Base-by-base conservation (phyloP, 2,113 vertebrate genomes). In the Bolborhynchus lineola region DNA sequence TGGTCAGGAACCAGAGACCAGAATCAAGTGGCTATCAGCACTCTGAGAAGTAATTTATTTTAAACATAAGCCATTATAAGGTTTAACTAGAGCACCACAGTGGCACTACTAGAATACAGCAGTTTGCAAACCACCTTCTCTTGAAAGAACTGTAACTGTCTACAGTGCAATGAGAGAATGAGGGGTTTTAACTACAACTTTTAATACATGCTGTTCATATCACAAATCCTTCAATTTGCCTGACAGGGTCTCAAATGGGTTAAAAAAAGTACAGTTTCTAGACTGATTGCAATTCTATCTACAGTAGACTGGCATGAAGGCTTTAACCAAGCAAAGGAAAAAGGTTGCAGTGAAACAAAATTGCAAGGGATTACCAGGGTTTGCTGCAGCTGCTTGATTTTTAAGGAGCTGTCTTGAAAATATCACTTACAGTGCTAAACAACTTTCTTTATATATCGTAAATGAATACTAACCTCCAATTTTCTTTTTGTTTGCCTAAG, bases 401-500 rank as follows among this genome's bases (percentile, higher is more conserved):
- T 77, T 37, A 85, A 90, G 49, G 82, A 49, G 1, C 41, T 80
- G n/a, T 53, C 71, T 86, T 69, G 21, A 86, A 88, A 90, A 63
- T 76, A 88, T 62, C 8, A 2, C 65, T 93, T 78, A 50, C 29
- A 47, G 33, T 6, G 37, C 82, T 68, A 82, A 87, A 82, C 41
- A 52, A 35, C 29, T 86, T 82, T 35, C 82, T 88, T 92, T 72
- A 82, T 24, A 47, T 29, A 80, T 19, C 1, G 0, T 29, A 46
- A 86, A 90, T 70, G 44, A 86, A 80, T 20, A 62, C 1, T 3
- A 90, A 69, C 63, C 37, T 88, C 46, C 41, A 62, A 57, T 72
- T 85, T 91, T 82, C 67, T 90, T 88, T 74, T 70, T 82, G 49
- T 86, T 75, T 95, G 75, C 41, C n/a, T 84, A 71, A 47, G n/a